A percentile compares a stretch with the other conserved stretches of the same genome.
Conservation (phyloP, 1,140 invertebrate species). For the Drosophila tristis region DNA sequence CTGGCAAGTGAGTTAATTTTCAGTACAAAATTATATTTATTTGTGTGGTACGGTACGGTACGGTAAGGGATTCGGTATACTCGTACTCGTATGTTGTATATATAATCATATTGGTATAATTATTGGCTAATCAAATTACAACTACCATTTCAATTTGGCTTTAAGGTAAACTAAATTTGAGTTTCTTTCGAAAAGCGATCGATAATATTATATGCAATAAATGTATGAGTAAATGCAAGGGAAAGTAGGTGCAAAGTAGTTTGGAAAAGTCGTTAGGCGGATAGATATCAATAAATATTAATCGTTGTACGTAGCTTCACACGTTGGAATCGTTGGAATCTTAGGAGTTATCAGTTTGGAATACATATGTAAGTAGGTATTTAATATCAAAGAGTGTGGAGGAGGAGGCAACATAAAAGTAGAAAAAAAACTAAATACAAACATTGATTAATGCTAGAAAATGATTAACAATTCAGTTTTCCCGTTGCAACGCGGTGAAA, state of each 20-base stretch:
- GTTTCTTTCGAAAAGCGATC: conserved; percentile 37
- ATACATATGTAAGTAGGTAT: conserved; percentile 40
- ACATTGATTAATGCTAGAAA: conserved; percentile 41
- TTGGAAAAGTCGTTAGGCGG: conserved; percentile 18
- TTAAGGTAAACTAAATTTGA: conserved; percentile 63
- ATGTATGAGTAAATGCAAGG: conserved; percentile 33
- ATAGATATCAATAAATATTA: conserved; percentile 54
- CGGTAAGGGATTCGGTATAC: conserved; percentile 19
- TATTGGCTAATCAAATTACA: conserved; percentile 54
- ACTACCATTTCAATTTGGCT: conserved; percentile 69
- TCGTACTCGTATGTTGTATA: conserved; percentile 1
- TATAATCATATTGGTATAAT: conserved; percentile 35
- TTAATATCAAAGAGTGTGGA: conserved; percentile 57
- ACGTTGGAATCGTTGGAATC: conserved; percentile 67
- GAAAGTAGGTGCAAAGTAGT: conserved; percentile 13
- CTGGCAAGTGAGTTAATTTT: conserved; percentile 33
- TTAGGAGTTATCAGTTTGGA: conserved; percentile 69
- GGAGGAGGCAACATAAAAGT: conserved; percentile 17
- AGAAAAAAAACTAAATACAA: conserved; percentile 32
- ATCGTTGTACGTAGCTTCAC: conserved; percentile 63
- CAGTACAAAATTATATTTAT: conserved; percentile 77
- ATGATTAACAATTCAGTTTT: conserved; percentile 33
- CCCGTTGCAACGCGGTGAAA: conserved; percentile 7
- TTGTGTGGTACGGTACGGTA: conserved; percentile 44
- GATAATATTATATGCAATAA: conserved; percentile 2